These are phyloP conservation scores for Habrosyne pyritoides DNA, from an alignment of 2,888 invertebrate species.

Conservation along the genomic window DNA sequence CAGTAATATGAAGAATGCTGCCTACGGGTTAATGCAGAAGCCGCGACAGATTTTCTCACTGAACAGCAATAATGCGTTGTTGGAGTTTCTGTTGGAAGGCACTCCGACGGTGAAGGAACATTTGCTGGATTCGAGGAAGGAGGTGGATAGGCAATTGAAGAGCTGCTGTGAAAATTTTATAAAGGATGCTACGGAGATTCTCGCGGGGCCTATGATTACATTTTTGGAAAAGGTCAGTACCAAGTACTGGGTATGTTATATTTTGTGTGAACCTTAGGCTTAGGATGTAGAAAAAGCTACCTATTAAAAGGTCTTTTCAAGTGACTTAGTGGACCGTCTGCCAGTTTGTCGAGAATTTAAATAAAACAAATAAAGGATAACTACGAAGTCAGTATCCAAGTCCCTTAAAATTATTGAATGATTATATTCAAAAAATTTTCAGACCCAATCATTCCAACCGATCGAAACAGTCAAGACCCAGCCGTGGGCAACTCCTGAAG, in stretches of 20 bases:
- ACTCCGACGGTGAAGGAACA: conserved; percentile 97
- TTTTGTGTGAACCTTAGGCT: no score
- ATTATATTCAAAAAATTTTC: conserved; percentile 17
- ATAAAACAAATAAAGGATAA: no score
- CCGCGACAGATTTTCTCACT: conserved; percentile 93
- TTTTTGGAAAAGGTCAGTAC: conserved; percentile 88
- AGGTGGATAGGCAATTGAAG: conserved; percentile 97
- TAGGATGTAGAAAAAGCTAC: no score
- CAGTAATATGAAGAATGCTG: conserved; percentile 94
- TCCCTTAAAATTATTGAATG: no score
- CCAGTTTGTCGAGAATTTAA: no score
- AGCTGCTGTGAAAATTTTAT: conserved; percentile 95
- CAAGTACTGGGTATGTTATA: not conserved
- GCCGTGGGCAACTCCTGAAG: conserved; percentile 86
- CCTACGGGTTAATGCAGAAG: conserved; percentile 89
- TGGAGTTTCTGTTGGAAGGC: conserved; percentile 96
- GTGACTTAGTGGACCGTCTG: no score
- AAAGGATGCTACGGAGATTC: conserved; percentile 87
- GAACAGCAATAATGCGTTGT: conserved; percentile 93
- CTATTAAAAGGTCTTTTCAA: no score
- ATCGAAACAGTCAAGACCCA: conserved; percentile 59
- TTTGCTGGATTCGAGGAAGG: conserved; percentile 96
- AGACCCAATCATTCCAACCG: conserved; percentile 62
- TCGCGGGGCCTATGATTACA: conserved; percentile 89
- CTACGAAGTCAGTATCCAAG: no score